Evolutionary conservation across 2,113 vertebrate species (phyloP).

Genomic region (Brachyistius frenatus): DNA sequence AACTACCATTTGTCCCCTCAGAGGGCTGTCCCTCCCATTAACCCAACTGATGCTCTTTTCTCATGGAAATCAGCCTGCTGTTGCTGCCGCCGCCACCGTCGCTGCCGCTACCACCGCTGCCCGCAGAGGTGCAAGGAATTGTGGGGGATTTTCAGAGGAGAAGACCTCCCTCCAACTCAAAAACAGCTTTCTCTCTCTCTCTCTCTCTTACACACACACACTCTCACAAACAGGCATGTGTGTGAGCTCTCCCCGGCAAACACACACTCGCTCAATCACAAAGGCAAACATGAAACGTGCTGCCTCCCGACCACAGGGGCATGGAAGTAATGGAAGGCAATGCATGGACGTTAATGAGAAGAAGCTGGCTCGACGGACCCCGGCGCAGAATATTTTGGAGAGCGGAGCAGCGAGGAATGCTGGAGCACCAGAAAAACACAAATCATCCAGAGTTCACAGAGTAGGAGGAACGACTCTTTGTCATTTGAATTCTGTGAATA

Average conservation of each 20-base stretch:
- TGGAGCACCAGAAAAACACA: conserved; percentile 17
- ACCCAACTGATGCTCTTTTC: conserved; percentile 86
- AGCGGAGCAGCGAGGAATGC: conserved; percentile 16
- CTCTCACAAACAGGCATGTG: conserved; percentile 48
- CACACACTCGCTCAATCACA: conserved; percentile 69
- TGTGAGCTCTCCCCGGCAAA: conserved; percentile 47
- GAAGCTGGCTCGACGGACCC: conserved; percentile 49
- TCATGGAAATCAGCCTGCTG: conserved; percentile 87
- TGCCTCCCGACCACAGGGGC: conserved; percentile 71
- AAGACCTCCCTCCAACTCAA: conserved; percentile 69
- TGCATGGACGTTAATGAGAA: conserved; percentile 60
- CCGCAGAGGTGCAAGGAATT: conserved; percentile 79
- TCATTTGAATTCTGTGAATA: too few species aligned
- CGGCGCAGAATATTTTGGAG: conserved; percentile 23
- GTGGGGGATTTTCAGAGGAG: conserved; percentile 74
- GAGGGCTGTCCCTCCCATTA: conserved; percentile 83
- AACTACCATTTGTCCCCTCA: conserved; percentile 80
- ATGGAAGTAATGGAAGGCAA: conserved; percentile 58
- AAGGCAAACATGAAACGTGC: conserved; percentile 80
- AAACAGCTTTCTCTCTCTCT: conserved; percentile 44
- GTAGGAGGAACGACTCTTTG: neutral
- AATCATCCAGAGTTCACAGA: conserved; percentile 29
- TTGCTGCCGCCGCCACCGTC: conserved; percentile 48
- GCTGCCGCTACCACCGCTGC: conserved; percentile 48
- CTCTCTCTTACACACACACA: conserved; percentile 16